Conservation (phyloP, 2,113 vertebrate genomes). For the Trichomycterus rosablanca region DNA sequence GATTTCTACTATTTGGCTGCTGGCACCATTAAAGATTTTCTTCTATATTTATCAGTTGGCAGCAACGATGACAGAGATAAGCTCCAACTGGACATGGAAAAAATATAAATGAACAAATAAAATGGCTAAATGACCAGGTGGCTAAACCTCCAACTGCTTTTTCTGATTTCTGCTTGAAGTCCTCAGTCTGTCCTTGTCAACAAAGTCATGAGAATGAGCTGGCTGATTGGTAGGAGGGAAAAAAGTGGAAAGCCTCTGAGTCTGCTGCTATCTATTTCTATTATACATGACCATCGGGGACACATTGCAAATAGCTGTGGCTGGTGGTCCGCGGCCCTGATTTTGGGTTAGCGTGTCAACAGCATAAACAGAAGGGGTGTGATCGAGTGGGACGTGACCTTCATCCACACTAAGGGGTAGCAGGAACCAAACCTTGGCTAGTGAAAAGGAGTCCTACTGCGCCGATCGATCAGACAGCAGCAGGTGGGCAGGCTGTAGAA, state of each 20-base stretch:
- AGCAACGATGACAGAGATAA: too few species aligned
- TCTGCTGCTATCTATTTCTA: constrained; percentile 41
- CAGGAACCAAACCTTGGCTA: constrained; percentile 11
- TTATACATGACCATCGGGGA: constrained; percentile 26
- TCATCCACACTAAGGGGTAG: constrained; percentile 31
- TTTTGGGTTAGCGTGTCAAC: constrained; percentile 14
- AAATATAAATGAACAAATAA: too few species aligned
- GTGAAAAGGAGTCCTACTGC: constrained; percentile 37
- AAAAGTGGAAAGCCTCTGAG: constrained; percentile 53
- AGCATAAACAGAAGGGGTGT: constrained; percentile 29
- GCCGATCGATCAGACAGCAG: constrained; percentile 62
- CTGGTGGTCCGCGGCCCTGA: constrained; percentile 26
- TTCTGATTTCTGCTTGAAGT: not conserved
- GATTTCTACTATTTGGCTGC: too few species aligned
- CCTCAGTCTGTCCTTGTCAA: constrained; percentile 49
- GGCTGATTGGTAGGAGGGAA: constrained; percentile 41
- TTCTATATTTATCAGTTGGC: too few species aligned
- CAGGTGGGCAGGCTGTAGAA: constrained; percentile 57
- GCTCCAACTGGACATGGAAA: too few species aligned
- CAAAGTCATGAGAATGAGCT: constrained; percentile 39
- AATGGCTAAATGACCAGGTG: too few species aligned
- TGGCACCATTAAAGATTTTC: too few species aligned
- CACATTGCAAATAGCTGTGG: constrained; percentile 20
- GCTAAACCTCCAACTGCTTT: too few species aligned
- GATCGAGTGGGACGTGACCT: constrained; percentile 38